Percentiles rank a stretch among this genome's conserved stretches.
These are phyloP conservation scores for Telenomus remus DNA, from an alignment of 1,140 invertebrate genomes.

Conservation along the genomic window DNA sequence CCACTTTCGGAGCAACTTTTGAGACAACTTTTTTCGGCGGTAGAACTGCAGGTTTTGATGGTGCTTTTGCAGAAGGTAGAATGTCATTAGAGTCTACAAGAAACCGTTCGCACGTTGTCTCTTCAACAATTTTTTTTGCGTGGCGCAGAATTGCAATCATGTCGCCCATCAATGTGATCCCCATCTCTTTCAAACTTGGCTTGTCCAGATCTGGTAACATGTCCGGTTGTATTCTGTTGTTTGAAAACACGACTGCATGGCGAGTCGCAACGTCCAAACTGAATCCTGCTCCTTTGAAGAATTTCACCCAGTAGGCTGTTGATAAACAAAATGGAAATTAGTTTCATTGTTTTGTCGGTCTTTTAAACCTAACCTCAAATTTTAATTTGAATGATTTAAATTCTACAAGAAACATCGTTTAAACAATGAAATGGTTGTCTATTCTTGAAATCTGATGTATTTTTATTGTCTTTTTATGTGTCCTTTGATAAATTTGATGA, in stretches of 20 bases:
- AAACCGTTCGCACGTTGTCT: conserved; percentile 75
- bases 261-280: conserved; percentile 80
- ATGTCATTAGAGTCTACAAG: conserved; percentile 68
- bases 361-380: too few species aligned
- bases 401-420: not conserved
- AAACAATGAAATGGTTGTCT: not conserved
- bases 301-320: conserved; percentile 80
- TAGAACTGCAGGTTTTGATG: conserved; percentile 31
- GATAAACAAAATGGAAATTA: not conserved
- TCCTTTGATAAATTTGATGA: too few species aligned
- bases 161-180: conserved; percentile 84
- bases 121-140: conserved; percentile 81
- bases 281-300: conserved; percentile 83
- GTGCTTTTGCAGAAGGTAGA: conserved; percentile 23
- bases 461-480: too few species aligned
- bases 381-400: too few species aligned
- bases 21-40: conserved; percentile 53
- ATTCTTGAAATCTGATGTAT: too few species aligned
- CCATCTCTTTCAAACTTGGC: conserved; percentile 85
- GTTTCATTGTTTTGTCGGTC: not conserved
- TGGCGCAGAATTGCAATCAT: conserved; percentile 86
- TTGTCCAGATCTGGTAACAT: conserved; percentile 85
- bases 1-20: conserved; percentile 44
- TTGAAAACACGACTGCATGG: conserved; percentile 85
- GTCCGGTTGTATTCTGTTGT: conserved; percentile 83